Conservation (phyloP, 2,113 vertebrate genomes). For the Perca schrenkii region DNA sequence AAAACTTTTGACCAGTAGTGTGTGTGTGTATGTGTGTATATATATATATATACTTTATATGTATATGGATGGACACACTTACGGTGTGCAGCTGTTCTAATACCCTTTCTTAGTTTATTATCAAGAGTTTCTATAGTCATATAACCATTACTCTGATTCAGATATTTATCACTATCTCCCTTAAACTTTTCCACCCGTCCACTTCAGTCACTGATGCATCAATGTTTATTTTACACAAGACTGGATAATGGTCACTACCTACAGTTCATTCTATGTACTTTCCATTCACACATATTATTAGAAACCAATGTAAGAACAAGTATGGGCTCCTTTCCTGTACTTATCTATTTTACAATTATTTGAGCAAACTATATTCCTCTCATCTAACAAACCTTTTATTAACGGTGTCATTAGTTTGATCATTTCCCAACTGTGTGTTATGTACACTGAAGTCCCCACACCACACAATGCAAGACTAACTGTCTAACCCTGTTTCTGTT, state of each 20-base stretch:
- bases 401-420: background rate
- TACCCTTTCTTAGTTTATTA: too few species aligned
- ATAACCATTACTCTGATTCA: too few species aligned
- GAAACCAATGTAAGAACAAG: background rate
- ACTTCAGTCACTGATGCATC: too few species aligned
- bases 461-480: background rate
- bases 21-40: too few species aligned
- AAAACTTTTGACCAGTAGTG: too few species aligned
- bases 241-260: background rate
- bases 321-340: background rate
- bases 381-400: background rate
- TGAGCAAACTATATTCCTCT: background rate
- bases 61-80: too few species aligned
- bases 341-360: background rate
- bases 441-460: background rate
- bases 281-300: background rate
- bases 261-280: background rate
- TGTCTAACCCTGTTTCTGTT: background rate
- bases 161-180: too few species aligned
- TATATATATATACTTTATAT: too few species aligned
- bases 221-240: background rate
- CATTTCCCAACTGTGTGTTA: too few species aligned
- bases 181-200: too few species aligned
- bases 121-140: too few species aligned
- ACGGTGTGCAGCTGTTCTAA: too few species aligned